Evolutionary conservation across 2,888 invertebrate species (phyloP).

Genomic region (Conus canariensis): DNA sequence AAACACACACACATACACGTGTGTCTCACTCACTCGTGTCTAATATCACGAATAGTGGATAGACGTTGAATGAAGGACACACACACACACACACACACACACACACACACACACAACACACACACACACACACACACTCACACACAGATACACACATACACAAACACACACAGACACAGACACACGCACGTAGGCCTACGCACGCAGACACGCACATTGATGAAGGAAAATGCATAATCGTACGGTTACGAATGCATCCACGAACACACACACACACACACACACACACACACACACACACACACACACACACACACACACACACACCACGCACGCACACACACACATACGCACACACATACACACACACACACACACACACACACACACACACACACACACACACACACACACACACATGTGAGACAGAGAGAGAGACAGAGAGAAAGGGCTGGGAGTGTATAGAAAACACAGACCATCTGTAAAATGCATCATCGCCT

Average conservation of each 20-base stretch:
- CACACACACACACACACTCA: conserved; percentile 22
- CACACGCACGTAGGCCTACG: background rate
- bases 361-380: background rate
- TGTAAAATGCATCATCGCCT: too few relatives aligned
- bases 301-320: conserved; percentile 16
- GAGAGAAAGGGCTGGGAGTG: too few relatives aligned
- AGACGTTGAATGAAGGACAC: too few relatives aligned
- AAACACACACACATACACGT: background rate
- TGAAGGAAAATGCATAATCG: background rate
- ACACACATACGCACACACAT: conserved; percentile 4
- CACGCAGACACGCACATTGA: background rate
- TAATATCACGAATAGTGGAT: too few relatives aligned
- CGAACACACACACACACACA: background rate
- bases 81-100: background rate
- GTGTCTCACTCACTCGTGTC: too few relatives aligned
- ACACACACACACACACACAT: conserved; percentile 10
- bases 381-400: conserved; percentile 10
- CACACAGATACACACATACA: background rate
- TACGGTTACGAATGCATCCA: background rate
- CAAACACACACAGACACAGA: conserved; percentile 14
- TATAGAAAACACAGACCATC: too few relatives aligned
- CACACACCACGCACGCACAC: background rate
- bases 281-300: conserved; percentile 10
- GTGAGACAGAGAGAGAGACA: too few relatives aligned
- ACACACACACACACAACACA: conserved; percentile 10